These are phyloP conservation scores for Temnothorax curvispinosus DNA, from an alignment of 1,140 invertebrate species.

Conservation along the genomic window DNA sequence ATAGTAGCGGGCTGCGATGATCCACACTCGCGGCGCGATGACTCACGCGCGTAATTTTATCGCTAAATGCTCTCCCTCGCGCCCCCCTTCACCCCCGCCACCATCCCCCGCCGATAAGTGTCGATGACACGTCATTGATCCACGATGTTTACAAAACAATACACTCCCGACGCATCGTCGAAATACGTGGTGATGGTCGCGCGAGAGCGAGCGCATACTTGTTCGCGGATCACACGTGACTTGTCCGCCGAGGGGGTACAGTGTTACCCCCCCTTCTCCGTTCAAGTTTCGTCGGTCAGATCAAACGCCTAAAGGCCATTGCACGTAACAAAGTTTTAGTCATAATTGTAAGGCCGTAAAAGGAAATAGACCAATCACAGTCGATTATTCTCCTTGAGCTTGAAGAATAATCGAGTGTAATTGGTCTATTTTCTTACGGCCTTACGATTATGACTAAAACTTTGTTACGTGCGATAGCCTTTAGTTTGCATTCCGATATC, in stretches of 20 bases:
- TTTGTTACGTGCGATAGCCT: too few relatives aligned
- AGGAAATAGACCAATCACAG: too few relatives aligned
- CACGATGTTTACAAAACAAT: slow-evolving; percentile 51
- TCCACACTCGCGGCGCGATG: slow-evolving; percentile 25
- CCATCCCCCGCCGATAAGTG: slow-evolving; percentile 38
- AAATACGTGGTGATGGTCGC: not conserved
- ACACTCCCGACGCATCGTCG: not conserved
- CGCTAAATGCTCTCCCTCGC: slow-evolving; percentile 23
- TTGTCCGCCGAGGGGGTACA: not conserved
- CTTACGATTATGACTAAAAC: too few relatives aligned
- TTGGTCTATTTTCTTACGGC: too few relatives aligned
- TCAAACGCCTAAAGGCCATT: not conserved
- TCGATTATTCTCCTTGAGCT: too few relatives aligned
- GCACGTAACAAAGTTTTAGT: too few relatives aligned
- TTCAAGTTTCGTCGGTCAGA: not conserved
- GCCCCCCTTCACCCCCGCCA: not conserved
- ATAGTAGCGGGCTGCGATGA: slow-evolving; percentile 39
- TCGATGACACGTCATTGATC: slow-evolving; percentile 50
- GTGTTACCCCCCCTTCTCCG: not conserved
- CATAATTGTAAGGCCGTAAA: too few relatives aligned
- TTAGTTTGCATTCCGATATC: not conserved
- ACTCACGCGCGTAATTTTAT: slow-evolving; percentile 57
- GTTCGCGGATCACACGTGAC: not conserved
- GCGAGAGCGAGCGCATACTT: not conserved
- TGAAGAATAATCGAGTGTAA: too few relatives aligned